phyloP scores from a whole-genome alignment of 2,888 invertebrate genomes.

The Hoplodrina ambigua region DNA sequence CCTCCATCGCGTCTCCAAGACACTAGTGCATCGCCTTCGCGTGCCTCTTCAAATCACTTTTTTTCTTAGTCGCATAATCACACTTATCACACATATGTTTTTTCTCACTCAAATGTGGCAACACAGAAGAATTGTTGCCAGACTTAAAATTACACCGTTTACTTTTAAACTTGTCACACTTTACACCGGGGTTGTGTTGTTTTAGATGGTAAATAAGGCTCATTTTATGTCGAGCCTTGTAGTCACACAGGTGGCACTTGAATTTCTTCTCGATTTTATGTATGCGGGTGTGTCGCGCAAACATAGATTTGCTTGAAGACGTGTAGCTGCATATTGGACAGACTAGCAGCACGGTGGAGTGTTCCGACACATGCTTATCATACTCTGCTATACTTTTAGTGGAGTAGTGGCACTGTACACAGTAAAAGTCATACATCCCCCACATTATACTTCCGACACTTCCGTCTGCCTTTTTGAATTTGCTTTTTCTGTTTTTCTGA shows the following conservation, averaged over 20 bases:
- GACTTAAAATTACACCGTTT: constrained; percentile 45
- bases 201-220: constrained; percentile 80
- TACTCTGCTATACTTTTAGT: constrained; percentile 58
- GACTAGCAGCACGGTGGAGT: constrained; percentile 64
- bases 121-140: constrained; percentile 1
- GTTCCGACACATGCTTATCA: constrained; percentile 60
- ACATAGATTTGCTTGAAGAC: constrained; percentile 72
- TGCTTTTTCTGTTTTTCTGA: constrained; percentile 12
- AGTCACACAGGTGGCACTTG: constrained; percentile 78
- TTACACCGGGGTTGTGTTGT: constrained; percentile 62
- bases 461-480: constrained; percentile 3
- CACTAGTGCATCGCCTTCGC: constrained; percentile 55
- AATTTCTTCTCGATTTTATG: constrained; percentile 75
- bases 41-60: constrained; percentile 72
- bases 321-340: constrained; percentile 78
- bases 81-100: constrained; percentile 68
- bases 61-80: constrained; percentile 67
- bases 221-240: constrained; percentile 79
- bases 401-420: constrained; percentile 72
- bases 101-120: constrained; percentile 41
- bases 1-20: neutral
- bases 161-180: constrained; percentile 39
- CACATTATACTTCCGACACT: neutral
- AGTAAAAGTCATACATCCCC: constrained; percentile 70
- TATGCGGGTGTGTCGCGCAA: constrained; percentile 73